Conservation (phyloP, 1,140 invertebrate genomes). For the Leptonema lineaticorne region DNA sequence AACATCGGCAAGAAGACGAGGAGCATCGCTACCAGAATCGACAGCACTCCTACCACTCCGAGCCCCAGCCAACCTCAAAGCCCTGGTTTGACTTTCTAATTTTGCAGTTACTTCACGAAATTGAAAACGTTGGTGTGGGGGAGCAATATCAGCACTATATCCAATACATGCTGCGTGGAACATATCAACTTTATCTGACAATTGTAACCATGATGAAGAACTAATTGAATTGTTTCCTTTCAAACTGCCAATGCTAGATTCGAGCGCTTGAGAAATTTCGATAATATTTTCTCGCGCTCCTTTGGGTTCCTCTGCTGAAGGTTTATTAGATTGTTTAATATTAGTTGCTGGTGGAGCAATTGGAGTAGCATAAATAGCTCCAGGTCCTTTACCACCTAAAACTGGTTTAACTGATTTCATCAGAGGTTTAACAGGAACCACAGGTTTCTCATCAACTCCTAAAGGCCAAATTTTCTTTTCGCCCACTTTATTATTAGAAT, state of each 20-base stretch:
- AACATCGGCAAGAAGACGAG: slow-evolving; percentile 25
- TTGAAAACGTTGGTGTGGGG: slow-evolving; percentile 85
- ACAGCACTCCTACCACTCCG: slow-evolving; percentile 44
- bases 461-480: slow-evolving; percentile 61
- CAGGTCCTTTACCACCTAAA: slow-evolving; percentile 44
- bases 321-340: slow-evolving; percentile 40
- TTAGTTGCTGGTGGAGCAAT: slow-evolving; percentile 46
- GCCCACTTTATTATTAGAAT: slow-evolving; percentile 52
- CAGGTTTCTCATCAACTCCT: slow-evolving; percentile 64
- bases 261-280: slow-evolving; percentile 68
- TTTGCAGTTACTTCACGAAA: slow-evolving; percentile 81
- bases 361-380: slow-evolving; percentile 59
- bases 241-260: slow-evolving; percentile 64
- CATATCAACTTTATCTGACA: slow-evolving; percentile 80
- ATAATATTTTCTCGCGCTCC: slow-evolving; percentile 65
- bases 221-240: slow-evolving; percentile 56
- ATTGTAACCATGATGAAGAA: slow-evolving; percentile 68
- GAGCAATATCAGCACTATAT: slow-evolving; percentile 68
- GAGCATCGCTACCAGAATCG: slow-evolving; percentile 42
- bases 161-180: slow-evolving; percentile 75
- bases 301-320: slow-evolving; percentile 48
- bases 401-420: slow-evolving; percentile 59
- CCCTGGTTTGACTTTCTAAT: slow-evolving; percentile 76
- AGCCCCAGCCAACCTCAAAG: slow-evolving; percentile 41
- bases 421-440: slow-evolving; percentile 68